Conservation (phyloP, 2,888 invertebrate genomes). For the Aspidiotus destructor region DNA sequence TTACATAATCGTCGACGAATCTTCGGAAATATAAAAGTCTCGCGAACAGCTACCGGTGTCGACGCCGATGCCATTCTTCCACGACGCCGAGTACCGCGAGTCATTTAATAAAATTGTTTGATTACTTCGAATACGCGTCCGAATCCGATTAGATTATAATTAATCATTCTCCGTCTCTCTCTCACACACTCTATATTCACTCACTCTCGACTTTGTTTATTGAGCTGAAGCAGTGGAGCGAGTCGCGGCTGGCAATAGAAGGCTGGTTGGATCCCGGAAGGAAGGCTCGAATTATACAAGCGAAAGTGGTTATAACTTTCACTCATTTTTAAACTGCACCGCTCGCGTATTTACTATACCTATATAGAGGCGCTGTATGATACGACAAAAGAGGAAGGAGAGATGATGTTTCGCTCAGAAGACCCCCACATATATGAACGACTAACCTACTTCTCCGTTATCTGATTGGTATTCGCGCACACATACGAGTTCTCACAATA, state of each 20-base stretch:
- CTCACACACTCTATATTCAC: too few relatives aligned
- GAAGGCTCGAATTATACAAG: conserved; percentile 32
- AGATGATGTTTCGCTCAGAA: neutral
- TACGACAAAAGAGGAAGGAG: conserved; percentile 24
- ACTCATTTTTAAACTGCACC: conserved; percentile 24
- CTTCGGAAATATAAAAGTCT: neutral
- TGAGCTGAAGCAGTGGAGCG: conserved; percentile 18
- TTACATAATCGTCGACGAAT: neutral
- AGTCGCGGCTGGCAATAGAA: conserved; percentile 18
- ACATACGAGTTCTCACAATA: conserved; percentile 7
- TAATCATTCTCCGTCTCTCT: conserved; percentile 18
- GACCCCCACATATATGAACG: conserved; percentile 27
- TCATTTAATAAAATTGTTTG: conserved; percentile 14
- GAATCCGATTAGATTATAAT: conserved; percentile 10
- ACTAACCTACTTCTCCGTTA: conserved; percentile 25
- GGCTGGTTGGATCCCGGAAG: conserved; percentile 25
- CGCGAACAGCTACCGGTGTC: neutral
- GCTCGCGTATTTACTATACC: neutral
- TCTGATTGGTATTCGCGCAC: conserved; percentile 5
- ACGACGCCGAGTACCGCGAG: neutral
- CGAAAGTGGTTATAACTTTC: conserved; percentile 32
- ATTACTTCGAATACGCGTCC: conserved; percentile 11
- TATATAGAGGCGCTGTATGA: neutral
- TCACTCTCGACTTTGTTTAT: neutral
- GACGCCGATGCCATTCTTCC: neutral